Evolutionary conservation across 2,888 invertebrate species (phyloP).

Genomic region (Xestobium rufovillosum): DNA sequence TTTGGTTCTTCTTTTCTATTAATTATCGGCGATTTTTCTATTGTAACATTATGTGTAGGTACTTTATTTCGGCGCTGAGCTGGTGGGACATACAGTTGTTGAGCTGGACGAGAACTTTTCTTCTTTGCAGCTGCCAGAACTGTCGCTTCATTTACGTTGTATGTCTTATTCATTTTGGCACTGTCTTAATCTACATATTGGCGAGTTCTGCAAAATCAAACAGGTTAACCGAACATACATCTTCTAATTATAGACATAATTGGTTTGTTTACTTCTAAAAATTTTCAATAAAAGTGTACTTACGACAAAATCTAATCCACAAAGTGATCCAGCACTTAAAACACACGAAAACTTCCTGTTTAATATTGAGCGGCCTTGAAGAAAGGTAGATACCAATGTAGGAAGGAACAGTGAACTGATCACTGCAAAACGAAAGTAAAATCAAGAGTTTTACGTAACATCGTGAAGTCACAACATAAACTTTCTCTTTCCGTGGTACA

Average conservation of each 20-base stretch:
- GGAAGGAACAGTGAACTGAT: slow-evolving; percentile 37
- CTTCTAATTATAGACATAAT: no score
- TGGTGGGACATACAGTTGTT: slow-evolving; percentile 40
- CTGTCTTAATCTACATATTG: no score
- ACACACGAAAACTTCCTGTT: no score
- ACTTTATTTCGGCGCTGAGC: slow-evolving; percentile 32
- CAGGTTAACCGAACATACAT: neutral
- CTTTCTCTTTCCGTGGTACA: slow-evolving; percentile 38
- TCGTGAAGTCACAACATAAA: slow-evolving; percentile 37
- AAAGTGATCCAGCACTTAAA: slow-evolving; percentile 22
- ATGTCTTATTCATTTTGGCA: no score
- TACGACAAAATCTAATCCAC: slow-evolving; percentile 14
- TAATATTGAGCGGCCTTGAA: slow-evolving; percentile 34
- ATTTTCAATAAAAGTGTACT: slow-evolving; percentile 14
- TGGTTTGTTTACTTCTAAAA: no score
- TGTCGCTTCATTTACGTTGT: no score
- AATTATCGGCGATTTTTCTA: no score
- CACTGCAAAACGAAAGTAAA: slow-evolving; percentile 44
- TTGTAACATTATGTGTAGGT: neutral
- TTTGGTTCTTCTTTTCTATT: neutral
- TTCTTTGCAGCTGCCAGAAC: neutral
- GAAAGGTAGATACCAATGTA: slow-evolving; percentile 34
- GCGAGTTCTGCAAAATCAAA: no score
- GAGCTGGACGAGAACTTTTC: slow-evolving; percentile 33
- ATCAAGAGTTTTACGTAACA: slow-evolving; percentile 41